Base-by-base conservation (phyloP, 1,140 invertebrate species). In the Holcopasites calliopsidis region DNA sequence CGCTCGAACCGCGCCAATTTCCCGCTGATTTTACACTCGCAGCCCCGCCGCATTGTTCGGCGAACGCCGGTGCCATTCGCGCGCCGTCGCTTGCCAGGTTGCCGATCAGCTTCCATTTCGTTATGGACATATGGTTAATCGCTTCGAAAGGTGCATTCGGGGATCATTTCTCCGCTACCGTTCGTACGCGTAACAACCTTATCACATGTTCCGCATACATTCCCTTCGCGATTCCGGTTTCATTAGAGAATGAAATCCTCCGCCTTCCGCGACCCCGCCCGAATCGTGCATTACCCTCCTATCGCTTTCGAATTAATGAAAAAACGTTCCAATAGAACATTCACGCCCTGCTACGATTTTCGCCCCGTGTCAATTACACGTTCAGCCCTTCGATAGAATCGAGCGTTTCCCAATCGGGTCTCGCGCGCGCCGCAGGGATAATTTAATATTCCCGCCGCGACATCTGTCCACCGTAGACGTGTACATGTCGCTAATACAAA, bases 1-100 rank as follows among this genome's bases (percentile, higher is more conserved):
- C 77, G 77, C 47, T 83, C 68, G 71, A 72, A 64, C 66, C 66
- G 57, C 77, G 47, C 66, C 75, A 79, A 83, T 83, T 82, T 79
- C 57, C 38, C 72, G 58, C 66, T 47, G 72, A 83, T 79, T 83
- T 79, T 71, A 71, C 26, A 28, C 40, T 44, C 21, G 8, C 21
- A 10, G 8, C 31, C n/a, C 6, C 8, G 1, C 3, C 13, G 18
- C 66, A 64, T 60, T 62, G 69, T 64, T 52, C 69, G 58, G n/a
- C n/a, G n/a, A n/a, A n/a, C n/a, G n/a, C n/a, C n/a, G n/a, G n/a
- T n/a, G n/a, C n/a, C n/a, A n/a, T 18, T 44, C 35, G 61, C 44
- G n/a, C 31, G 50, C 18, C 42, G 6, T 54, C 71, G 60, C 11
- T 23, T 16, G 18, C 7, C 31, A 3, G 42, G 18, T 35, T 21